A percentile compares a stretch with the other conserved stretches of the same genome.
Conservation (phyloP, 92 coral and sea anemone species). For the Ricordea florida region DNA sequence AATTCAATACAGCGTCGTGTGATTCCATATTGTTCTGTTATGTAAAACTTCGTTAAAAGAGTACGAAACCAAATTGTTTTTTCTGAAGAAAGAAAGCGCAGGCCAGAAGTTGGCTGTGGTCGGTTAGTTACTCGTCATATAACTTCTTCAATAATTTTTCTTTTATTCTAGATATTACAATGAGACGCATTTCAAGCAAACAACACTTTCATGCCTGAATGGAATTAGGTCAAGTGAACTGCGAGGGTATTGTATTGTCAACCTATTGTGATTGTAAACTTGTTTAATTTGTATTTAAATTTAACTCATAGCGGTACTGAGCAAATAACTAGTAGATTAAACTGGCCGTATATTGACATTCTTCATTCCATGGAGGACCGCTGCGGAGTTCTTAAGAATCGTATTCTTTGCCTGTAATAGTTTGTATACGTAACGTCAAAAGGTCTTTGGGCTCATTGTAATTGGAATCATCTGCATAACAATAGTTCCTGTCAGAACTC, state of each 20-base stretch:
- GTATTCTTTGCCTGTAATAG: background rate
- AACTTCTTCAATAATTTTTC: too few relatives aligned
- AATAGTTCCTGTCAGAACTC: conserved; percentile 49
- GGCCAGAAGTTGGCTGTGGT: too few relatives aligned
- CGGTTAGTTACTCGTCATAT: too few relatives aligned
- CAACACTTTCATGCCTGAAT: background rate
- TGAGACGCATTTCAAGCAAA: background rate
- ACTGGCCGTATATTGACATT: background rate
- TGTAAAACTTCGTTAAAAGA: conserved; percentile 35
- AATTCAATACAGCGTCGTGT: background rate
- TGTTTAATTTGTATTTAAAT: conserved; percentile 14
- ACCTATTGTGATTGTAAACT: conserved; percentile 4
- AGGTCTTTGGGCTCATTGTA: conserved; percentile 46
- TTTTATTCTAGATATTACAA: background rate
- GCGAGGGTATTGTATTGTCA: conserved; percentile 1
- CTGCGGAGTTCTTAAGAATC: background rate
- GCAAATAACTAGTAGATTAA: background rate
- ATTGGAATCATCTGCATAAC: conserved; percentile 72
- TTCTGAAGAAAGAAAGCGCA: too few relatives aligned
- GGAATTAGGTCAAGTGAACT: conserved; percentile 20
- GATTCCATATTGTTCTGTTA: conserved; percentile 65
- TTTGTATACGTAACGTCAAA: conserved; percentile 18
- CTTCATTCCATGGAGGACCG: background rate
- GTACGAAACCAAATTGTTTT: too few relatives aligned
- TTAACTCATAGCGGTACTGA: background rate